Conservation (phyloP, 2,888 invertebrate species). For the Rotaria macrura region DNA sequence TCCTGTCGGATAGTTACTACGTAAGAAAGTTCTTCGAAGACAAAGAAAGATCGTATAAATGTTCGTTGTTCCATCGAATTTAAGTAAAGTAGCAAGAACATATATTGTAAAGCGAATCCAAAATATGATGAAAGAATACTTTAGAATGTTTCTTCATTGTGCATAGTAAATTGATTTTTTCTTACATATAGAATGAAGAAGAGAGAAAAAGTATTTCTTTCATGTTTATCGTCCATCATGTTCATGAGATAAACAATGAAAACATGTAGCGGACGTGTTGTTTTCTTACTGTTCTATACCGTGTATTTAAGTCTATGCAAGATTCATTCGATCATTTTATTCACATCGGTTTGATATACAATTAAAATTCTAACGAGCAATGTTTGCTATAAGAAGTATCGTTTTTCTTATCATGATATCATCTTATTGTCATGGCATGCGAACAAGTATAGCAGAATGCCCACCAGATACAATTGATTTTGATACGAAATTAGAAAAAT, state of each 20-base stretch:
- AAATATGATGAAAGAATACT: no score
- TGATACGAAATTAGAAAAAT: not conserved
- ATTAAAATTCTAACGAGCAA: not conserved
- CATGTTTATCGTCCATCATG: not conserved
- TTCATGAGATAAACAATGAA: not conserved
- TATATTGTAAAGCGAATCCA: no score
- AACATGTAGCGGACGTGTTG: not conserved
- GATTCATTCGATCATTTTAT: not conserved
- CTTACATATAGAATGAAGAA: no score
- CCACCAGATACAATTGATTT: not conserved
- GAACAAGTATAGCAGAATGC: not conserved
- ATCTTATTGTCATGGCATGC: not conserved
- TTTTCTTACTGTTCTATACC: not conserved
- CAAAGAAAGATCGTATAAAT: no score
- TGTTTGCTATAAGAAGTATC: not conserved
- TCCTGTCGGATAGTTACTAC: no score
- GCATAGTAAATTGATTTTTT: no score
- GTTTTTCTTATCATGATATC: not conserved
- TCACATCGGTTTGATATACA: not conserved
- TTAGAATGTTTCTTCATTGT: no score
- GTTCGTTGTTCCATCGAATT: no score
- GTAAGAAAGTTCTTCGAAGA: no score
- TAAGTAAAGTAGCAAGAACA: no score
- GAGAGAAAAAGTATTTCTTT: not conserved
- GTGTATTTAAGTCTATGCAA: not conserved